Evolutionary conservation across 2,888 invertebrate species (phyloP).

Genomic region (Pomacea canaliculata): DNA sequence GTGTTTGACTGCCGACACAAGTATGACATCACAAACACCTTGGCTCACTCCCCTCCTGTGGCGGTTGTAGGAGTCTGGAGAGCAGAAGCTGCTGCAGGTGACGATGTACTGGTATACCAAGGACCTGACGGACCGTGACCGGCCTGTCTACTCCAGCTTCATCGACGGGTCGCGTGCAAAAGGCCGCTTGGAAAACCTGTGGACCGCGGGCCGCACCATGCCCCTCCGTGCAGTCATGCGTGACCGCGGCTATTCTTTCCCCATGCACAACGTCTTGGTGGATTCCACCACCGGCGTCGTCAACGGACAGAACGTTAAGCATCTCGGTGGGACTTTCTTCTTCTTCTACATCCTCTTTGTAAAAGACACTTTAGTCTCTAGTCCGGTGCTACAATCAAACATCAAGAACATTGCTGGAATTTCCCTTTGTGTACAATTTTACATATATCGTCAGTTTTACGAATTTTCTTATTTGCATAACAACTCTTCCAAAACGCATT

Average conservation of each 20-base stretch:
- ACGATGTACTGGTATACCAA: constrained; percentile 20
- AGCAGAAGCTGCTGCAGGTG: background rate
- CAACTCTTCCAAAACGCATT: no score
- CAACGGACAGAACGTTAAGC: constrained; percentile 29
- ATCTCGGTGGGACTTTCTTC: constrained; percentile 21
- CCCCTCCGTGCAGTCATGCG: constrained; percentile 33
- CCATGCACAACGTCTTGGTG: constrained; percentile 27
- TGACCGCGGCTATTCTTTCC: constrained; percentile 33
- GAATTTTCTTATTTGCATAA: no score
- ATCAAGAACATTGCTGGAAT: no score
- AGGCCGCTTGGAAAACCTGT: constrained; percentile 16
- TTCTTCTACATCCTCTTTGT: no score
- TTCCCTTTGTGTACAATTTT: no score
- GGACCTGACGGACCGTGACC: constrained; percentile 7
- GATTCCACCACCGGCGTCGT: constrained; percentile 17
- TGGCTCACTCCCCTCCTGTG: no score
- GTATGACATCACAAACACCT: no score
- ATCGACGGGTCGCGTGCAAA: constrained; percentile 17
- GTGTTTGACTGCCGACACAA: no score
- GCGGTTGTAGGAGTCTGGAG: constrained; percentile 7
- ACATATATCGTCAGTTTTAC: no score
- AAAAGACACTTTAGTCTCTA: no score
- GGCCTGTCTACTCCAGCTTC: constrained; percentile 16
- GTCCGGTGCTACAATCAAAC: no score
- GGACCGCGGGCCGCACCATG: constrained; percentile 17